A percentile compares a stretch with the other conserved stretches of the same genome.
Conservation (phyloP, 2,888 invertebrate species). For the Dusona sp. region DNA sequence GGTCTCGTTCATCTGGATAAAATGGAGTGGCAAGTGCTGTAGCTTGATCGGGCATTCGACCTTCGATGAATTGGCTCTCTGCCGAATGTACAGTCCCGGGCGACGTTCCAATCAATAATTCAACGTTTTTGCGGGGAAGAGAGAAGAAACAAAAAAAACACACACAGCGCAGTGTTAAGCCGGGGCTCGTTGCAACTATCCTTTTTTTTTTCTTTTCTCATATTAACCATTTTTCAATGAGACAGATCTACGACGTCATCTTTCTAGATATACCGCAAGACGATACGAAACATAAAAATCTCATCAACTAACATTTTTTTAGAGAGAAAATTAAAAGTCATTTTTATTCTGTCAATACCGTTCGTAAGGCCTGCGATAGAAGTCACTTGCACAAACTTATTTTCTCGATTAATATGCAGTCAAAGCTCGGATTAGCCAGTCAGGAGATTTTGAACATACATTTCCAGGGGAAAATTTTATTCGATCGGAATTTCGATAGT, state of each 20-base stretch:
- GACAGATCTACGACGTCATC: neutral
- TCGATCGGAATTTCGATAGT: too few relatives aligned
- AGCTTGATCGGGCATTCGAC: conserved; percentile 81
- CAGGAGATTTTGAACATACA: too few relatives aligned
- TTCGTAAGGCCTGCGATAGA: too few relatives aligned
- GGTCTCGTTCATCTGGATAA: conserved; percentile 81
- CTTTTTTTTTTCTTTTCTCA: neutral
- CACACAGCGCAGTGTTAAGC: conserved; percentile 73
- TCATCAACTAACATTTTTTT: neutral
- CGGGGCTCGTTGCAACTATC: conserved; percentile 14
- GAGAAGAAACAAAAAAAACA: conserved; percentile 69
- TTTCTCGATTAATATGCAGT: too few relatives aligned
- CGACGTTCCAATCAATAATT: conserved; percentile 77
- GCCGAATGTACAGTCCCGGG: conserved; percentile 58
- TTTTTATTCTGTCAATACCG: too few relatives aligned
- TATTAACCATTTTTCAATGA: neutral
- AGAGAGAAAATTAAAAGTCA: neutral
- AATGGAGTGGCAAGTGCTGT: conserved; percentile 80
- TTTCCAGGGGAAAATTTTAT: too few relatives aligned
- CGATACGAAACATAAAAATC: neutral
- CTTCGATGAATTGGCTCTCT: conserved; percentile 76
- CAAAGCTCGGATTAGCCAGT: too few relatives aligned
- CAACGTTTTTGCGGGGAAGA: conserved; percentile 75
- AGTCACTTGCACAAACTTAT: too few relatives aligned
- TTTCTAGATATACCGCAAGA: neutral